These are phyloP conservation scores for Willisornis vidua DNA, from an alignment of 2,113 vertebrate species.

Conservation along the genomic window DNA sequence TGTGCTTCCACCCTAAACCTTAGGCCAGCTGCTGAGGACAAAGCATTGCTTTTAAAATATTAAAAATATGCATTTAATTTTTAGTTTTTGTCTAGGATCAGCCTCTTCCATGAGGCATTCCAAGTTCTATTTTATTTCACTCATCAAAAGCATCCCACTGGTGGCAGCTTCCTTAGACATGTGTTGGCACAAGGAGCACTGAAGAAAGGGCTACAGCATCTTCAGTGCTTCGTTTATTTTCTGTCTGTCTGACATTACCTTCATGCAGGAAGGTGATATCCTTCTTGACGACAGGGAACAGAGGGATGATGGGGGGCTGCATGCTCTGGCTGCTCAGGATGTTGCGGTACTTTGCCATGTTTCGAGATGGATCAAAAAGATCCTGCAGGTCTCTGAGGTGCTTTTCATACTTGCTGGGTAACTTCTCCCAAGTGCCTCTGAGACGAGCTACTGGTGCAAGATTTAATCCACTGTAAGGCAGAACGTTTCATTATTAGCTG, in stretches of 20 bases:
- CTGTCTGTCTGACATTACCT: constrained; percentile 76
- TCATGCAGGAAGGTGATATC: constrained; percentile 98
- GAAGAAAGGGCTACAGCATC: background rate
- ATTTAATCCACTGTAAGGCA: constrained; percentile 88
- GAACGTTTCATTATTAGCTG: background rate
- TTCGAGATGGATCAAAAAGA: constrained; percentile 95
- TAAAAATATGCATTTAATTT: background rate
- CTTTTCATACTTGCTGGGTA: constrained; percentile 97
- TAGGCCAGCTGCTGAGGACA: background rate
- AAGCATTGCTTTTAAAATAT: background rate
- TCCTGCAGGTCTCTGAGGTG: constrained; percentile 95
- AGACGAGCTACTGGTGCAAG: constrained; percentile 91
- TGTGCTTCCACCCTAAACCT: background rate
- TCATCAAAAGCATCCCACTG: background rate
- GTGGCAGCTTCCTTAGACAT: background rate
- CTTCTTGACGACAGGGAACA: constrained; percentile 98
- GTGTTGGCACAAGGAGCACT: background rate
- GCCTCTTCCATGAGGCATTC: background rate
- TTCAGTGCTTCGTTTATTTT: background rate
- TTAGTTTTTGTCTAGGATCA: background rate
- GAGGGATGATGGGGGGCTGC: constrained; percentile 96
- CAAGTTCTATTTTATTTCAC: background rate
- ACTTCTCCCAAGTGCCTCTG: constrained; percentile 92
- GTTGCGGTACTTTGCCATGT: constrained; percentile 98
- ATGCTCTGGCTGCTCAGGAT: constrained; percentile 96